phyloP scores from a whole-genome alignment of 2,113 vertebrate species.

The Myotis brandtii region DNA sequence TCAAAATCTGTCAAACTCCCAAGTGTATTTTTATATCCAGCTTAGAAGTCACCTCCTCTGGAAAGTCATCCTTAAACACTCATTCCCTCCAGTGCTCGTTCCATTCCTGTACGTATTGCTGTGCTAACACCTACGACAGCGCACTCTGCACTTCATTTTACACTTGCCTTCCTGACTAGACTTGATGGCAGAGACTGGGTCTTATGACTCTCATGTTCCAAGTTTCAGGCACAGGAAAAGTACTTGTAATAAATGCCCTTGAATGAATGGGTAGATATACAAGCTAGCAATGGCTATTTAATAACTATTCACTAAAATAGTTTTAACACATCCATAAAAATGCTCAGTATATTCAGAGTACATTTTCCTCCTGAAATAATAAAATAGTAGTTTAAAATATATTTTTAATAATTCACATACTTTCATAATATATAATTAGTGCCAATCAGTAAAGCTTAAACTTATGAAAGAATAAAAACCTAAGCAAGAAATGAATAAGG shows the following conservation, averaged over 20 bases:
- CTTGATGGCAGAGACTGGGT: not conserved
- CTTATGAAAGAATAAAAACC: conserved; percentile 24
- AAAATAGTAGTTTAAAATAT: not conserved
- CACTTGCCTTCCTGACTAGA: not conserved
- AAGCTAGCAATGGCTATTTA: not conserved
- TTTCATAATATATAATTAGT: not conserved
- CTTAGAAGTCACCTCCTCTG: not conserved
- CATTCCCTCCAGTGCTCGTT: not conserved
- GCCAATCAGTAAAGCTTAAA: not conserved
- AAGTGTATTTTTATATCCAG: not conserved
- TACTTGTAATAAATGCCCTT: not conserved
- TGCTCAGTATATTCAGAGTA: not conserved
- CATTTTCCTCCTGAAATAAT: not conserved
- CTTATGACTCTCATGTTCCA: not conserved
- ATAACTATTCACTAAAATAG: not conserved
- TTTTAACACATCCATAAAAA: not conserved
- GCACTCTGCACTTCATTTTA: not conserved
- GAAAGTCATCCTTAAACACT: not conserved
- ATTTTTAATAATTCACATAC: not conserved
- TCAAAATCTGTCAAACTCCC: not conserved
- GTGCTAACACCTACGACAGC: not conserved
- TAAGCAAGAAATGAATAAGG: conserved; percentile 37
- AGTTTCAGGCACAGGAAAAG: not conserved
- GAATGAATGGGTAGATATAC: not conserved
- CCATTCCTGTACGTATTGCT: not conserved